Conservation (phyloP, 92 coral and sea anemone genomes). For the Plumapathes pennacea region DNA sequence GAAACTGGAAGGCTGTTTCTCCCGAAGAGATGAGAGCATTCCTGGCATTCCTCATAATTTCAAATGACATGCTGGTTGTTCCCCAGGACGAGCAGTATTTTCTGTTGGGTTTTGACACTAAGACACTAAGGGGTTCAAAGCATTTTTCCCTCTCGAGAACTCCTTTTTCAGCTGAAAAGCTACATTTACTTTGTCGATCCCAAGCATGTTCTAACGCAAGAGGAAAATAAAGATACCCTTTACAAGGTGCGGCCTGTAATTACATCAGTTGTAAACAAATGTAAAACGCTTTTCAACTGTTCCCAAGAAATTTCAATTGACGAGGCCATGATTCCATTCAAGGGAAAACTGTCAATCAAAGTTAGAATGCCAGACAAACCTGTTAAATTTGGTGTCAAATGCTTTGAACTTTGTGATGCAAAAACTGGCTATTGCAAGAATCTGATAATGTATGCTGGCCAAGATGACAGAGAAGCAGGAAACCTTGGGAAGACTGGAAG, state of each 20-base stretch:
- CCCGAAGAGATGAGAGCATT: constrained; percentile 32
- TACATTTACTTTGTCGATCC: constrained; percentile 46
- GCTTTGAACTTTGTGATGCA: constrained; percentile 43
- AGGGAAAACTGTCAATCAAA: constrained; percentile 31
- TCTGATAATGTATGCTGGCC: constrained; percentile 36
- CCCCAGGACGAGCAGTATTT: constrained; percentile 35
- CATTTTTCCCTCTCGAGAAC: constrained; percentile 7
- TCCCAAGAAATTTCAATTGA: constrained; percentile 30
- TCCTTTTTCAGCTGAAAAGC: constrained; percentile 17
- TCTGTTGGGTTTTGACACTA: no score
- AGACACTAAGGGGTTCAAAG: constrained; percentile 20
- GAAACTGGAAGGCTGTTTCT: constrained; percentile 18
- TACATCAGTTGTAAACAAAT: constrained; percentile 3
- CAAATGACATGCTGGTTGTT: constrained; percentile 38
- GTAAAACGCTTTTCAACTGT: constrained; percentile 15
- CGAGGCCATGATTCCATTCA: constrained; percentile 50
- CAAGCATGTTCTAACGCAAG: constrained; percentile 4
- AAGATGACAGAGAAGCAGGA: constrained; percentile 30
- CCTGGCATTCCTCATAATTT: constrained; percentile 28
- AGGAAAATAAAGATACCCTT: constrained; percentile 26
- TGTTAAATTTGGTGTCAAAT: constrained; percentile 44
- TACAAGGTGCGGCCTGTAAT: constrained; percentile 30
- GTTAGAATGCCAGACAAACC: constrained; percentile 64
- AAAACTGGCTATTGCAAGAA: constrained; percentile 43
- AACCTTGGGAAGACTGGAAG: constrained; percentile 36